phyloP scores from a whole-genome alignment of 2,888 invertebrate species.

The Orthonevra nobilis region DNA sequence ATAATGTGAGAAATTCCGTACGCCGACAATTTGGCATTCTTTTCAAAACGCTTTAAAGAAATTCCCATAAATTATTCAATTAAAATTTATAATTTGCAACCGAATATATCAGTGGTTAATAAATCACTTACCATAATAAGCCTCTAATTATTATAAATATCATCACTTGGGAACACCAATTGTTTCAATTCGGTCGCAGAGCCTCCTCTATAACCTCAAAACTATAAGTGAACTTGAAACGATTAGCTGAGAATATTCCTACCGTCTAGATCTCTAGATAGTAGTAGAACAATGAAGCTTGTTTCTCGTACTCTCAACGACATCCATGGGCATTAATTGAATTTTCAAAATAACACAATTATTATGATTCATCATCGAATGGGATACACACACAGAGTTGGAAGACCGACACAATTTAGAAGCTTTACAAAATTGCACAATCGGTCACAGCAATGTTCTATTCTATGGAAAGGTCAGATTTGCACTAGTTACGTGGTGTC shows the following conservation, averaged over 20 bases:
- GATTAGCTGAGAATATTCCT: slow-evolving; percentile 44
- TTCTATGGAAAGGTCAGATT: slow-evolving; percentile 57
- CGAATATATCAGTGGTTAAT: too few relatives aligned
- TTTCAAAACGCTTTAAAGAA: too few relatives aligned
- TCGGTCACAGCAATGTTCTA: slow-evolving; percentile 45
- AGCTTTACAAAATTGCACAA: slow-evolving; percentile 45
- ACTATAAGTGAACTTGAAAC: slow-evolving; percentile 31
- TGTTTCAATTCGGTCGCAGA: slow-evolving; percentile 24
- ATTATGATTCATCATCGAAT: slow-evolving; percentile 56
- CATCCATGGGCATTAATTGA: too few relatives aligned
- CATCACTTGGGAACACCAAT: too few relatives aligned
- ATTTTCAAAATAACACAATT: slow-evolving; percentile 62
- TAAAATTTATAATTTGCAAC: too few relatives aligned
- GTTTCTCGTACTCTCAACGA: too few relatives aligned
- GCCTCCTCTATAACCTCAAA: slow-evolving; percentile 39
- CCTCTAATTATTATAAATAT: too few relatives aligned
- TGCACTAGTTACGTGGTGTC: slow-evolving; percentile 4
- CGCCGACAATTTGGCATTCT: too few relatives aligned
- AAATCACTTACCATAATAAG: too few relatives aligned
- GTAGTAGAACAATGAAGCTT: slow-evolving; percentile 65
- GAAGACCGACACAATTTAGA: slow-evolving; percentile 40
- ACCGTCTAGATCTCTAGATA: slow-evolving; percentile 6
- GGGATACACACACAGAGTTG: not conserved
- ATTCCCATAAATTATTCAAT: too few relatives aligned
- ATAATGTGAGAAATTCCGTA: too few relatives aligned